Percentiles rank a stretch among this genome's conserved stretches.
Evolutionary conservation across 2,888 invertebrate species (phyloP).

Genomic region (Andrena marginata): DNA sequence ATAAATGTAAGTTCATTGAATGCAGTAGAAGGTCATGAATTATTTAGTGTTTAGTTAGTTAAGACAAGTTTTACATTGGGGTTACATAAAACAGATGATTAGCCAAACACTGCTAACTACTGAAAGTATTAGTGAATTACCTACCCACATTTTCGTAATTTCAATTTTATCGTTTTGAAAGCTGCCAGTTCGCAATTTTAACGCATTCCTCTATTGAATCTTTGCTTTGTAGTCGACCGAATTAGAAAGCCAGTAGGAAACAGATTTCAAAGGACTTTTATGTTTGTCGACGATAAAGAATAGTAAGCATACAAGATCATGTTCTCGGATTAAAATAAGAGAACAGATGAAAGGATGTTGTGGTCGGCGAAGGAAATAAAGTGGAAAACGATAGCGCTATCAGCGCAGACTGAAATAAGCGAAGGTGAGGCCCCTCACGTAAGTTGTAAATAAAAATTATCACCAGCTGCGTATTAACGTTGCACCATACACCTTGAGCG

Average conservation of each 20-base stretch:
- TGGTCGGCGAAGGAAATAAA: conserved; percentile 60
- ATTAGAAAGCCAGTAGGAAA: background rate
- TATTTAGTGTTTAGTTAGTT: too few relatives aligned
- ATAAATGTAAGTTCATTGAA: too few relatives aligned
- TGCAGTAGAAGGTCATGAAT: too few relatives aligned
- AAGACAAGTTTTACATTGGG: too few relatives aligned
- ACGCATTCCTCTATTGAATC: background rate
- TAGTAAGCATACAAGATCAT: conserved; percentile 10
- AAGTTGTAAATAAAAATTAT: conserved; percentile 55
- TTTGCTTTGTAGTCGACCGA: background rate
- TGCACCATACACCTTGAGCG: conserved; percentile 19
- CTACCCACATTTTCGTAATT: background rate
- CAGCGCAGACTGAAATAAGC: conserved; percentile 37
- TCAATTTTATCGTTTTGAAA: background rate
- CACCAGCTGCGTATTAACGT: conserved; percentile 20
- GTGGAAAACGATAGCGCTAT: conserved; percentile 57
- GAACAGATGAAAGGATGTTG: conserved; percentile 63
- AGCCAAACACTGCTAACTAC: too few relatives aligned
- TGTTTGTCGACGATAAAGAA: conserved; percentile 29
- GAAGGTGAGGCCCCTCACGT: conserved; percentile 50
- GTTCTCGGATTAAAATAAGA: conserved; percentile 36
- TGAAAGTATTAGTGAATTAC: too few relatives aligned
- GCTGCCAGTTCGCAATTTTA: too few relatives aligned
- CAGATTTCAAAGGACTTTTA: conserved; percentile 10
- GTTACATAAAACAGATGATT: too few relatives aligned